phyloP scores from a whole-genome alignment of 2,113 vertebrate species.

The Willisornis vidua region DNA sequence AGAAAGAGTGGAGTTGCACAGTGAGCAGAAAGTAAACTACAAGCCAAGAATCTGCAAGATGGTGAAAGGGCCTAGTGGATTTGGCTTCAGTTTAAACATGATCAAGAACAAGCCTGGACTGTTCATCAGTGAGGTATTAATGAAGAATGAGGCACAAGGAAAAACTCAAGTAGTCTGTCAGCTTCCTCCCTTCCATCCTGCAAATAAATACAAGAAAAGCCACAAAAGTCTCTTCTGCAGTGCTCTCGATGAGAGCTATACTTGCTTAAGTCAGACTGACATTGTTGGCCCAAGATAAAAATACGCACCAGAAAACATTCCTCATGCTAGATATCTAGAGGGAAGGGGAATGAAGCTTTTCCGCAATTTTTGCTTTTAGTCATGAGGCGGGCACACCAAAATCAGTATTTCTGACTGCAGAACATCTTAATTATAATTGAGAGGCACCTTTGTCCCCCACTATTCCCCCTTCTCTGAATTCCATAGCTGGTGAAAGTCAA shows the following conservation, averaged over 20 bases:
- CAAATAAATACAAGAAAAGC: background rate
- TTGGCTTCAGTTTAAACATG: constrained; percentile 89
- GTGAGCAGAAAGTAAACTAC: constrained; percentile 48
- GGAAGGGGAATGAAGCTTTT: background rate
- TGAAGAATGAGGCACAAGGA: background rate
- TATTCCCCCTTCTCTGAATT: background rate
- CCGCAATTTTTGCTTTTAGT: background rate
- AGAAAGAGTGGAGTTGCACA: background rate
- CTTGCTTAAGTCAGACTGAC: background rate
- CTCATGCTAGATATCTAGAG: background rate
- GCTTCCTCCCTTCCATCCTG: background rate
- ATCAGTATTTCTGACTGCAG: background rate
- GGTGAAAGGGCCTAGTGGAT: constrained; percentile 80
- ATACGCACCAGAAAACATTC: background rate
- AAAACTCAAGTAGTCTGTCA: background rate
- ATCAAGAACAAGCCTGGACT: constrained; percentile 80
- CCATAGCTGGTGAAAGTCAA: background rate
- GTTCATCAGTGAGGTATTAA: constrained; percentile 84
- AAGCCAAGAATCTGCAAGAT: constrained; percentile 89
- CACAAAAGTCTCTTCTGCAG: background rate
- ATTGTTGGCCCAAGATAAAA: background rate
- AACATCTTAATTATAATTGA: background rate
- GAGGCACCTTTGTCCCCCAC: accelerated
- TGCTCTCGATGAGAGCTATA: background rate
- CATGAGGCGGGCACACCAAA: background rate